These are phyloP conservation scores for Eledone cirrhosa DNA, from an alignment of 2,888 invertebrate species.

Conservation along the genomic window DNA sequence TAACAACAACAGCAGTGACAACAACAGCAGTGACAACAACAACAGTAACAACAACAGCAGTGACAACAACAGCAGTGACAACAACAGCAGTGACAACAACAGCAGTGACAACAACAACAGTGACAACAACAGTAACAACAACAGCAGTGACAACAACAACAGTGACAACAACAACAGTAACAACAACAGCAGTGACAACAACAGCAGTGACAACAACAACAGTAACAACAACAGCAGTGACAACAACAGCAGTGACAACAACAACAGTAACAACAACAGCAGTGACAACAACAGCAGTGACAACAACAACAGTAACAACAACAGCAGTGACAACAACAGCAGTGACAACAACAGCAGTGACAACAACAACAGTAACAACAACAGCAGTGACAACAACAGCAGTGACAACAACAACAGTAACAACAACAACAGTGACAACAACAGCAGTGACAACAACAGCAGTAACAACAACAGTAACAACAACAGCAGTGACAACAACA, in stretches of 20 bases:
- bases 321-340: constrained; percentile 13
- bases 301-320: constrained; percentile 13
- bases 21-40: no score
- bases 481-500: not conserved
- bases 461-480: not conserved
- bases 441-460: not conserved
- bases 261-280: no score
- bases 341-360: constrained; percentile 13
- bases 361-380: constrained; percentile 13
- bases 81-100: no score
- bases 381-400: constrained; percentile 13
- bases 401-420: constrained; percentile 13
- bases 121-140: no score
- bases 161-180: no score
- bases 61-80: no score
- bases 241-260: constrained; percentile 13
- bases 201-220: not conserved
- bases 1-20: no score
- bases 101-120: no score
- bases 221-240: constrained; percentile 13
- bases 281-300: no score
- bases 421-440: no score
- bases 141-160: no score
- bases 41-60: no score
- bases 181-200: not conserved